These are phyloP conservation scores for Aphelenchoides besseyi DNA, from an alignment of 1,140 invertebrate genomes.

Conservation along the genomic window DNA sequence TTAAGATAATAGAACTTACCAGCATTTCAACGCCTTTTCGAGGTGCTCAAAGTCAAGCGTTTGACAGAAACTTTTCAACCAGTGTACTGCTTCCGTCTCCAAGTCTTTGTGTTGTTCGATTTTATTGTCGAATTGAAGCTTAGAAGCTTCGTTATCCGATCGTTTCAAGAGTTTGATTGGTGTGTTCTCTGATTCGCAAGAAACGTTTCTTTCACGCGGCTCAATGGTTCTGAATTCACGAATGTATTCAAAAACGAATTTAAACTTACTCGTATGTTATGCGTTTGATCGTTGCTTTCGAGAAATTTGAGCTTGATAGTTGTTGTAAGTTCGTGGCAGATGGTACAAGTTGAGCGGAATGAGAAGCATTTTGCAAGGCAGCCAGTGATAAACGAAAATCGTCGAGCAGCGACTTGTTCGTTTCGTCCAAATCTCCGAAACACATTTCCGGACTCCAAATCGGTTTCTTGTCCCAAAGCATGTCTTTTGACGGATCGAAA, in stretches of 20 bases:
- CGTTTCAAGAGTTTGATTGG: neutral
- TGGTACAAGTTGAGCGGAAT: neutral
- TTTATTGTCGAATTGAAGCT: neutral
- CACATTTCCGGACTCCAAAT: neutral
- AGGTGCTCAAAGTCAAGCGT: neutral
- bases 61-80: neutral
- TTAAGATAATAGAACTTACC: neutral
- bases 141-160: neutral
- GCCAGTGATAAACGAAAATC: conserved; percentile 13
- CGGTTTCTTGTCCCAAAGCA: conserved; percentile 7
- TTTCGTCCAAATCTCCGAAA: neutral
- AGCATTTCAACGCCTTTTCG: neutral
- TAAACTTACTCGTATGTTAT: neutral
- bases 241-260: neutral
- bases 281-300: neutral
- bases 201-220: neutral
- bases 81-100: neutral
- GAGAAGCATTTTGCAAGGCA: neutral
- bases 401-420: neutral
- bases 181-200: neutral
- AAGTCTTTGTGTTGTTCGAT: neutral
- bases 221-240: neutral
- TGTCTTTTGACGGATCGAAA: neutral
- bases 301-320: neutral
- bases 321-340: neutral